Percentiles rank a stretch among this genome's conserved stretches.
phyloP scores from a whole-genome alignment of 2,888 invertebrate species.

The Polyommatus iphigenia region DNA sequence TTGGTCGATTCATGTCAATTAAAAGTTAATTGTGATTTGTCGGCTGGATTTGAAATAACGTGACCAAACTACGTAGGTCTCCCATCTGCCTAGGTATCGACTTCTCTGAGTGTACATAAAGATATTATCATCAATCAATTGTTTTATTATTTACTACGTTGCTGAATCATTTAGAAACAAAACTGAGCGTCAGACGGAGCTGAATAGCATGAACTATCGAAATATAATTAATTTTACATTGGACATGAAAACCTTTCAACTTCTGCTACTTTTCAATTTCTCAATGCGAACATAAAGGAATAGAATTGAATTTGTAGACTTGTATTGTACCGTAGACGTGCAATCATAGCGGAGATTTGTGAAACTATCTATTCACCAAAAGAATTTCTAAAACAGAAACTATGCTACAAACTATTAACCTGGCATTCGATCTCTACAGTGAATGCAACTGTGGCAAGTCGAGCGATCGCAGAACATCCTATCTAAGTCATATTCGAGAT shows the following conservation, averaged over 20 bases:
- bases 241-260: constrained; percentile 26
- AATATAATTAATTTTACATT: constrained; percentile 21
- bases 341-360: constrained; percentile 25
- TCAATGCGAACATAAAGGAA: constrained; percentile 29
- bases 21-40: no score
- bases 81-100: no score
- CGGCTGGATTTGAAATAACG: no score
- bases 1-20: no score
- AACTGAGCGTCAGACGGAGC: neutral
- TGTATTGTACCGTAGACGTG: constrained; percentile 26
- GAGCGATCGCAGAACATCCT: neutral
- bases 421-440: neutral
- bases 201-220: neutral
- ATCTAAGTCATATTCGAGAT: neutral
- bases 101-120: no score
- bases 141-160: no score
- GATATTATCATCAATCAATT: no score
- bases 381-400: constrained; percentile 18
- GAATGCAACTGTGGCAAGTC: neutral
- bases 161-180: neutral
- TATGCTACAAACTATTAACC: neutral
- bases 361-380: constrained; percentile 28
- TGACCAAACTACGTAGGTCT: no score
- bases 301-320: constrained; percentile 30
- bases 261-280: constrained; percentile 19